Conservation (phyloP, 1,140 invertebrate species). For the Panagrolaimus sp. region DNA sequence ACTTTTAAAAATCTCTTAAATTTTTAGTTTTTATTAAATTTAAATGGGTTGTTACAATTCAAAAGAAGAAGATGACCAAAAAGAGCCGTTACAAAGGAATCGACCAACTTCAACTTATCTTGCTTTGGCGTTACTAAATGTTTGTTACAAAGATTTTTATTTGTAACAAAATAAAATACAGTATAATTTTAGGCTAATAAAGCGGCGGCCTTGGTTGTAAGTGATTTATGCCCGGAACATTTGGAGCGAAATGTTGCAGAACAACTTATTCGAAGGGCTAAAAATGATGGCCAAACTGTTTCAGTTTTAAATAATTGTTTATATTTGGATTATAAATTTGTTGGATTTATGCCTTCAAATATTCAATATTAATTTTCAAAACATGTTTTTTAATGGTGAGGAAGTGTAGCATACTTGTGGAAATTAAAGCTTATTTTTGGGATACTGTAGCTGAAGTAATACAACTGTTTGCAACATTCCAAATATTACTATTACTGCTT, state of each 20-base stretch:
- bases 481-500: too few species aligned
- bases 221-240: slow-evolving; percentile 21
- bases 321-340: slow-evolving; percentile 42
- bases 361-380: slow-evolving; percentile 10
- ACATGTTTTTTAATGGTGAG: background rate
- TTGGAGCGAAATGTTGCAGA: slow-evolving; percentile 24
- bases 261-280: slow-evolving; percentile 34
- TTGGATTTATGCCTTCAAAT: slow-evolving; percentile 32
- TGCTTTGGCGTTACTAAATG: slow-evolving; percentile 27
- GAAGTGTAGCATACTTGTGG: too few species aligned
- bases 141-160: slow-evolving; percentile 1
- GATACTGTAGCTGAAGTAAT: too few species aligned
- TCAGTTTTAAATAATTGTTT: slow-evolving; percentile 35
- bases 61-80: slow-evolving; percentile 23
- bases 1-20: too few species aligned
- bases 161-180: background rate
- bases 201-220: slow-evolving; percentile 32
- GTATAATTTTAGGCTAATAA: slow-evolving; percentile 30
- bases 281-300: slow-evolving; percentile 40
- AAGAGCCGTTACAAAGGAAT: background rate
- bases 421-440: too few species aligned
- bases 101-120: slow-evolving; percentile 18
- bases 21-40: too few species aligned
- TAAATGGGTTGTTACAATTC: slow-evolving; percentile 24
- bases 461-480: too few species aligned